phyloP scores from a whole-genome alignment of 2,113 vertebrate genomes.

The Micronycteris hirsuta region DNA sequence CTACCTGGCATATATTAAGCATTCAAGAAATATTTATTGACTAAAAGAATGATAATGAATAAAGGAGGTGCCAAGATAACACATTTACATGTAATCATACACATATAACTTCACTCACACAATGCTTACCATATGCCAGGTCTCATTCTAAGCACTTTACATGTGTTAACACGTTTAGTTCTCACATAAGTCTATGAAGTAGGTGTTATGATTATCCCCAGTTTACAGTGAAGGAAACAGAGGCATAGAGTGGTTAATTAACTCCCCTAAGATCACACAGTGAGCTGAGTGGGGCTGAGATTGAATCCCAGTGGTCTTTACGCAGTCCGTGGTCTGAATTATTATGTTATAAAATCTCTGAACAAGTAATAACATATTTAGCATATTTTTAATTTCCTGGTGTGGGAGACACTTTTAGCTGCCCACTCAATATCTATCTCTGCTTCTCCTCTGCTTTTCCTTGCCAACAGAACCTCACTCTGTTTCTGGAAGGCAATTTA shows the following conservation, averaged over 20 bases:
- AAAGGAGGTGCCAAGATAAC: neutral
- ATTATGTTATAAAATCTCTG: neutral
- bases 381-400: neutral
- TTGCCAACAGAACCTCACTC: neutral
- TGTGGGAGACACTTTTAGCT: neutral
- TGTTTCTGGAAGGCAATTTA: neutral
- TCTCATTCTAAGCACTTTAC: neutral
- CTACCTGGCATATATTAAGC: neutral
- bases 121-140: neutral
- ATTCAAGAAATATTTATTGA: neutral
- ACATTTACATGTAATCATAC: neutral
- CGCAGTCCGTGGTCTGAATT: neutral
- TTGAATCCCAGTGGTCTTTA: neutral
- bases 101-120: neutral
- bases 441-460: neutral
- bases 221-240: neutral
- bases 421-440: neutral
- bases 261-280: neutral
- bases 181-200: neutral
- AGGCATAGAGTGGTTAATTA: neutral
- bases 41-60: neutral
- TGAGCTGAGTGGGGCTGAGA: neutral
- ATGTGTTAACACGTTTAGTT: neutral
- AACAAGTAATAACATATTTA: neutral
- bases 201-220: neutral